phyloP scores from a whole-genome alignment of 2,888 invertebrate species.

The Thereva unica region DNA sequence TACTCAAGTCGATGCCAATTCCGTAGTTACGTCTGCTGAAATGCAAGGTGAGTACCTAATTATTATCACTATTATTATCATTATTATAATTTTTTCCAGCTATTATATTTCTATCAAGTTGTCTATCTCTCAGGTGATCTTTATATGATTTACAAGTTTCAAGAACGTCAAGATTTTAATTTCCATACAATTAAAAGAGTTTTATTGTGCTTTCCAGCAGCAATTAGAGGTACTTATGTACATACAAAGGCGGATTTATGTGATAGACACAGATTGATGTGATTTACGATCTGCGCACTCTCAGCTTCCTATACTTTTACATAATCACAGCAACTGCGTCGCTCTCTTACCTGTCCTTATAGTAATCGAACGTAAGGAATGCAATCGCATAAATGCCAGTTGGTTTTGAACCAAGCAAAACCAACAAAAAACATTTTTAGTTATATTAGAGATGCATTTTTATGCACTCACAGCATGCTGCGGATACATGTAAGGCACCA shows the following conservation, averaged over 20 bases:
- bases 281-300: no score
- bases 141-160: background rate
- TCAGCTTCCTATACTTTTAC: no score
- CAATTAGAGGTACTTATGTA: conserved; percentile 5
- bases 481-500: background rate
- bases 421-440: no score
- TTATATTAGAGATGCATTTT: no score
- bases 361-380: no score
- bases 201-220: background rate
- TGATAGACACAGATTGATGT: no score
- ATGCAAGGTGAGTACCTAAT: conserved; percentile 26
- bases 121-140: background rate
- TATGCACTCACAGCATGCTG: background rate
- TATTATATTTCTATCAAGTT: background rate
- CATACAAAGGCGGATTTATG: background rate
- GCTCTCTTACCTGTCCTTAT: no score
- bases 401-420: no score
- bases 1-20: conserved; percentile 16
- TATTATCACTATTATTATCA: background rate
- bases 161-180: background rate
- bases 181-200: conserved; percentile 14
- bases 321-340: no score
- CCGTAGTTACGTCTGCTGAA: conserved; percentile 26
- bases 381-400: no score
- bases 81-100: background rate